phyloP scores from a whole-genome alignment of 2,888 invertebrate genomes.

The Belgica antarctica region DNA sequence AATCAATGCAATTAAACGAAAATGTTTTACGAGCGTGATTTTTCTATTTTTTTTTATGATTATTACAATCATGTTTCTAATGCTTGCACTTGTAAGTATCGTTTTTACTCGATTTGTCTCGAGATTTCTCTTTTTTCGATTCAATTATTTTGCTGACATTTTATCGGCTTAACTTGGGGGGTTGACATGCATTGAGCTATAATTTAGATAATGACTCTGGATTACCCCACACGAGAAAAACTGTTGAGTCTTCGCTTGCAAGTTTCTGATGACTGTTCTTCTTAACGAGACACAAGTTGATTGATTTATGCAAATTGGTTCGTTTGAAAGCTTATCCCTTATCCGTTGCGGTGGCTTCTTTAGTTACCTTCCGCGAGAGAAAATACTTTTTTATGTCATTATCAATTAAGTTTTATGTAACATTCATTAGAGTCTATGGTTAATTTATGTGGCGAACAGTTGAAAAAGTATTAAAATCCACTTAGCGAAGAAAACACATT shows the following conservation, averaged over 20 bases:
- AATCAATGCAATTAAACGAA: conserved; percentile 37
- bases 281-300: too few relatives aligned
- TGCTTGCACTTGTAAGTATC: not conserved
- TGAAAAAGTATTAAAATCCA: not conserved
- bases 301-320: not conserved
- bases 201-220: conserved; percentile 23
- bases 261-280: not conserved
- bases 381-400: not conserved
- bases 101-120: not conserved
- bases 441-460: conserved; percentile 25
- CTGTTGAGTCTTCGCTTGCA: not conserved
- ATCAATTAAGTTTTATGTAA: conserved; percentile 38
- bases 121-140: conserved; percentile 30
- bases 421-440: conserved; percentile 32
- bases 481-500: not conserved
- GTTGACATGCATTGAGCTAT: conserved; percentile 26
- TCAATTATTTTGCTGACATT: conserved; percentile 33
- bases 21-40: conserved; percentile 31
- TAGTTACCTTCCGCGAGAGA: not conserved
- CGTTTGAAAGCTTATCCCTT: not conserved
- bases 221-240: not conserved
- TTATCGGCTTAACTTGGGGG: conserved; percentile 25
- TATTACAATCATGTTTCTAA: conserved; percentile 28
- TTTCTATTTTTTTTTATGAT: conserved; percentile 36
- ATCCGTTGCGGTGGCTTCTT: not conserved